These are phyloP conservation scores for Cerastis leucographa DNA, from an alignment of 2,888 invertebrate species.

Conservation along the genomic window DNA sequence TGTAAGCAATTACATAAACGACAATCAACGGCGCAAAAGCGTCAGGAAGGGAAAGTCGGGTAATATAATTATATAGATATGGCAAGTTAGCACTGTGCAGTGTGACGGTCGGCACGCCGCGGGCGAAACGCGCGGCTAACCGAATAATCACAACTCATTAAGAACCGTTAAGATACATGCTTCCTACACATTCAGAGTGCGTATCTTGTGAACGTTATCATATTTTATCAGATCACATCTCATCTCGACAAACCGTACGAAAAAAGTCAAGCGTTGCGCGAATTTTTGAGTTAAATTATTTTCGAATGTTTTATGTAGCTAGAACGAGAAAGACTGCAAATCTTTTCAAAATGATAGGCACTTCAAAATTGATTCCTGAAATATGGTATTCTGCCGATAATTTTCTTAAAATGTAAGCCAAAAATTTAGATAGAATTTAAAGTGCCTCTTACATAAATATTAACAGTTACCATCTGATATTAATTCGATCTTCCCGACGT, in stretches of 20 bases:
- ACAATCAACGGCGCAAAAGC: constrained; percentile 86
- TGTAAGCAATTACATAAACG: constrained; percentile 87
- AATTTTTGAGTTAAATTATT: background rate
- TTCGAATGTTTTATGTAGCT: background rate
- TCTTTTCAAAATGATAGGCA: background rate
- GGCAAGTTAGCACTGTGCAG: constrained; percentile 76
- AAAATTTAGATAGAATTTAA: constrained; percentile 37
- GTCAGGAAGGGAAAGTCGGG: constrained; percentile 84
- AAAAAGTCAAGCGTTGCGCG: background rate
- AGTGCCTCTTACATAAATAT: constrained; percentile 45
- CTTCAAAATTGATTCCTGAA: background rate
- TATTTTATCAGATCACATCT: constrained; percentile 51
- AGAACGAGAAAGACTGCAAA: background rate
- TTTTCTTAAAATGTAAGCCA: background rate
- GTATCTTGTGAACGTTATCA: constrained; percentile 41
- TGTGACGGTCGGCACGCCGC: constrained; percentile 71
- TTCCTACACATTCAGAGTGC: constrained; percentile 47
- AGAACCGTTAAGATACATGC: constrained; percentile 58
- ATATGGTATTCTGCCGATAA: background rate
- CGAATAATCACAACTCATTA: constrained; percentile 64
- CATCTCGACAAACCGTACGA: constrained; percentile 15
- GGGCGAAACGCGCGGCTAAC: constrained; percentile 68
- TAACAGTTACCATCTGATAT: constrained; percentile 60
- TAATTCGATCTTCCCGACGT: constrained; percentile 63
- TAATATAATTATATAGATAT: constrained; percentile 87